These are phyloP conservation scores for Nemopilema nomurai DNA, from an alignment of 30 jellyfish, hydroid and myxozoan species.

Conservation along the genomic window DNA sequence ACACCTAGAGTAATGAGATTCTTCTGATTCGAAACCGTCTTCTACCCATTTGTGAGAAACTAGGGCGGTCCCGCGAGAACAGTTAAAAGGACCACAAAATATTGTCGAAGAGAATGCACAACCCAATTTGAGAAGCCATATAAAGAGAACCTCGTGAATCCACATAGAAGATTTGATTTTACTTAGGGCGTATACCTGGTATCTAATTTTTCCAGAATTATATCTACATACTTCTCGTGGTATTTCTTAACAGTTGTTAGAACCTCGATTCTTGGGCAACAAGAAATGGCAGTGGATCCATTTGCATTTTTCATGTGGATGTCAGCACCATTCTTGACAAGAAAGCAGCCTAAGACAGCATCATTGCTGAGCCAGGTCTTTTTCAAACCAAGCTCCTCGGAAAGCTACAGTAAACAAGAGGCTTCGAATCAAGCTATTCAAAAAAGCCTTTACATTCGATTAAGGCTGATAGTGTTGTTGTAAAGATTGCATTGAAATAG, in stretches of 20 bases:
- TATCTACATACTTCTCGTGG: constrained; percentile 34
- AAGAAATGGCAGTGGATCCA: constrained; percentile 27
- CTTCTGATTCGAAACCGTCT: too few relatives aligned
- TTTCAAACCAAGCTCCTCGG: constrained; percentile 28
- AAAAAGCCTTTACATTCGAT: not conserved
- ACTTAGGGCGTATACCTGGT: not conserved
- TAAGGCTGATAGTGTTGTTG: too few relatives aligned
- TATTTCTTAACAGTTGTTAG: constrained; percentile 16
- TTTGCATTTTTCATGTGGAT: constrained; percentile 25
- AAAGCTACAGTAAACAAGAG: constrained; percentile 10
- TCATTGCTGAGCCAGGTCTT: constrained; percentile 43
- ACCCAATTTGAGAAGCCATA: not conserved
- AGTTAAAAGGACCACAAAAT: not conserved
- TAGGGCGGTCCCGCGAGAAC: not conserved
- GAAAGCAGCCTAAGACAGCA: constrained; percentile 51
- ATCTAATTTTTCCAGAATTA: not conserved
- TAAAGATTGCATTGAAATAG: too few relatives aligned
- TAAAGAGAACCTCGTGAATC: not conserved
- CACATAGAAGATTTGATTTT: not conserved
- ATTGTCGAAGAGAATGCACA: not conserved
- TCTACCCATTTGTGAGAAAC: too few relatives aligned
- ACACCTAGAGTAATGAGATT: too few relatives aligned
- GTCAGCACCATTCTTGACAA: constrained; percentile 57
- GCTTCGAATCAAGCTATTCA: too few relatives aligned
- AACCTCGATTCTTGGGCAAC: constrained; percentile 47